Base-by-base conservation (phyloP, 2,113 vertebrate species). In the Actenoides hombroni region DNA sequence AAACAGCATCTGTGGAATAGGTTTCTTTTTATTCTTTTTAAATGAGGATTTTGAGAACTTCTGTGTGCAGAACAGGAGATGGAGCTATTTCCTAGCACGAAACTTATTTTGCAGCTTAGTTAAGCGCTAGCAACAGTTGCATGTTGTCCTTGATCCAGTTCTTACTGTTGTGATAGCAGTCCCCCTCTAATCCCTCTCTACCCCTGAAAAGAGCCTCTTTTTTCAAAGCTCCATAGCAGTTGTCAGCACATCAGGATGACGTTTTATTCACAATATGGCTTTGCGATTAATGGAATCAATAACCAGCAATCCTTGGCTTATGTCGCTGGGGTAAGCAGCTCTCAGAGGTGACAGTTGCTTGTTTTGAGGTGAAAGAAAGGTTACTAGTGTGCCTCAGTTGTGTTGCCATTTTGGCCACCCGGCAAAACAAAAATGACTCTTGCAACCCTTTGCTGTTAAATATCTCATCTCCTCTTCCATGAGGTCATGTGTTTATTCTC, bases 21-120 rank as follows among this genome's bases (percentile, higher is more conserved):
- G 4, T 24, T 91, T 84, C 17, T 69, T 25, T 46, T 69, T n/a
- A 11, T 31, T 70, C 28, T 60, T 79, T 8, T 39, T 69, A 64
- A 42, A 73, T 44, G 37, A 35, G 11, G 37, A 46, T 83, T 92
- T 68, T 57, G 70, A 76, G 86, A 74, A 92, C 54, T 96, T 96
- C 54, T 64, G 17, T 46, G 26, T 31, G 56, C 6, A 21, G 89
- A 96, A 97, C 98, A 98, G 98, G 73, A 98, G 98, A 95, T 98
- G 98, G 98, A 94, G 98, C 98, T 97, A 74, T 98, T 97, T 94
- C 80, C 98, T 93, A 96, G 96, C 94, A 59, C 1, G 82, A 97
- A 88, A 33, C 3, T 4, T 28, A 25, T 86, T 88, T 83, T 71
- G 40, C 51, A 21, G 26, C 44, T 91, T 16, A 74, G 51, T 77